Evolutionary conservation across 2,888 invertebrate species (phyloP), one percentile per base, ranked within the genome.

Genomic region (Zygogramma bicolorata): DNA sequence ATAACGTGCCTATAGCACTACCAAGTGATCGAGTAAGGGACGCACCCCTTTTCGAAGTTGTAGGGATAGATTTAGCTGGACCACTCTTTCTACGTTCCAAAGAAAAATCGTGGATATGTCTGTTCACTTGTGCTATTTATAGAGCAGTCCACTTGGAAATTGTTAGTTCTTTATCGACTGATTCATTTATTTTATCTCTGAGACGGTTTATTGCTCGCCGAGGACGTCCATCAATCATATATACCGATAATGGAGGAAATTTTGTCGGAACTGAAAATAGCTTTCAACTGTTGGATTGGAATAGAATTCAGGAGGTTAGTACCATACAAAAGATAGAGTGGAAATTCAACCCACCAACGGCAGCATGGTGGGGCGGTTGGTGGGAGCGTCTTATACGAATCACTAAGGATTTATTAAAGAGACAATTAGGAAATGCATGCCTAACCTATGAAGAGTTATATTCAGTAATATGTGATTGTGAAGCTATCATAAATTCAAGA

Each of bases 291-390:
- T 27, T 57, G 10, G 25, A 57, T 27, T 57, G 57, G 22, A 10
- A 22, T 13, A 22, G 22, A 22, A 57, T 57, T 22, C 3, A 20
- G n/a, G 22, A 57, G 2, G n/a, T 25, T 25, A 57, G 25, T 57
- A 2, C 25, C 22, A 57, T 57, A 57, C 57, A 57, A 10, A 57
- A 10, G 22, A 53, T 53, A 10, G 18, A 57, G n/a, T 57, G 57
- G 22, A 57, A 57, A 57, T 57, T 57, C 25, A 57, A 25, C 2
- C 25, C n/a, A n/a, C n/a, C n/a, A n/a, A n/a, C n/a, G n/a, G n/a
- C n/a, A n/a, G n/a, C 57, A 22, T 57, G 18, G 57, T 57, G 22
- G 57, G 57, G 57, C 8, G 57, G 57, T 25, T 57, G 57, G 57
- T 18, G 57, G 57, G 57, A 57, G 6, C 57, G 57, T 8, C 27